These are phyloP conservation scores for Remorina albescens DNA, from an alignment of 2,797 vertebrate genomes.

Conservation along the genomic window DNA sequence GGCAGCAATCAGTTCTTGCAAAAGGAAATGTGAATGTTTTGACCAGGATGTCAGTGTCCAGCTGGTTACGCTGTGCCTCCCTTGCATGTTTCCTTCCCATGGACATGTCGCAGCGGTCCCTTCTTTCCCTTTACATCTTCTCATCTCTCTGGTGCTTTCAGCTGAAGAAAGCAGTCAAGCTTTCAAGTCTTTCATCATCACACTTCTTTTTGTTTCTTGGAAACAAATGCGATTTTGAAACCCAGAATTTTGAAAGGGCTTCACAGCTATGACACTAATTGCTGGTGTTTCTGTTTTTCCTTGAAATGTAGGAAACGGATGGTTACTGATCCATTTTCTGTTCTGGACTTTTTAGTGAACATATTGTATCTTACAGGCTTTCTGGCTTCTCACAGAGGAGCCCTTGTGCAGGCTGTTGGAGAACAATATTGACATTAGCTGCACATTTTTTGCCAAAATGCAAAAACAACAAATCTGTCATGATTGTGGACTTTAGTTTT, in stretches of 20 bases:
- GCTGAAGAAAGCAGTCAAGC: neutral
- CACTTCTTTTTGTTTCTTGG: neutral
- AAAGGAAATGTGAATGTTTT: slow-evolving; percentile 2
- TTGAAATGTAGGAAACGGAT: neutral
- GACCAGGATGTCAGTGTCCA: slow-evolving; percentile 3
- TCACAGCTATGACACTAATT: slow-evolving; percentile 3
- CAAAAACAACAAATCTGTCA: neutral
- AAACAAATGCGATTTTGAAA: neutral
- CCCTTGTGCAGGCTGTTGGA: neutral
- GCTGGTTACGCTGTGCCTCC: neutral
- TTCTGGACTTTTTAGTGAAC: neutral
- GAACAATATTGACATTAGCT: neutral
- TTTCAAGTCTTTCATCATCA: neutral
- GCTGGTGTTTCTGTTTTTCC: neutral
- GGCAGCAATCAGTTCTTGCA: neutral
- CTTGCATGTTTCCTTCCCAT: neutral
- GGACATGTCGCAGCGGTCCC: neutral
- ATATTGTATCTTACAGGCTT: neutral
- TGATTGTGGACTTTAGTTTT: too few species aligned
- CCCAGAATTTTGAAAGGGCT: neutral
- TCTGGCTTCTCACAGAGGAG: neutral
- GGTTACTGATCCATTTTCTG: neutral
- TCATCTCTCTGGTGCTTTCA: neutral
- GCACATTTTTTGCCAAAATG: neutral
- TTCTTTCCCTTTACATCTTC: neutral